phyloP scores from a whole-genome alignment of 2,888 invertebrate genomes.

The Cyrtodaria siliqua region DNA sequence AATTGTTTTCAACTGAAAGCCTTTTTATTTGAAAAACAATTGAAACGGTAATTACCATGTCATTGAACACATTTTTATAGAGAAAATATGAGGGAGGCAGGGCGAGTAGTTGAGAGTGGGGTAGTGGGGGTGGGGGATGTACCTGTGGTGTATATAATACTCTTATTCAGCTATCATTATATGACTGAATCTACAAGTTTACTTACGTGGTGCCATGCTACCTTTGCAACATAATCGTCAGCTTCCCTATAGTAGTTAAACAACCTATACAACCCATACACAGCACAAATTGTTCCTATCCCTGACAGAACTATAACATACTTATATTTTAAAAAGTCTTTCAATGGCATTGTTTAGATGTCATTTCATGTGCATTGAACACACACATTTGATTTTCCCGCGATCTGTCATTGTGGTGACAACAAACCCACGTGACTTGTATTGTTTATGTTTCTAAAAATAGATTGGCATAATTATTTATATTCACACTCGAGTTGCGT shows the following conservation, averaged over 20 bases:
- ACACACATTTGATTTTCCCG: slow-evolving; percentile 16
- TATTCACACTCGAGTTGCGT: too few species aligned
- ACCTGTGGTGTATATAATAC: too few species aligned
- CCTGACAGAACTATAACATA: slow-evolving; percentile 16
- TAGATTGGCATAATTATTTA: neutral
- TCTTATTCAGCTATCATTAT: too few species aligned
- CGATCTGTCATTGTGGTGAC: slow-evolving; percentile 1
- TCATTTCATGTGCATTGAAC: slow-evolving; percentile 5
- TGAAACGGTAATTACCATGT: too few species aligned
- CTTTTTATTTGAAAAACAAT: too few species aligned
- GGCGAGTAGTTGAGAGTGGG: too few species aligned
- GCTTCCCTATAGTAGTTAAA: slow-evolving; percentile 1
- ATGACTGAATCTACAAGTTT: too few species aligned
- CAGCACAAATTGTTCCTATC: slow-evolving; percentile 21
- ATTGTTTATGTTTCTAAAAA: slow-evolving; percentile 27
- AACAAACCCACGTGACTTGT: slow-evolving; percentile 9
- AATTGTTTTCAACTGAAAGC: too few species aligned
- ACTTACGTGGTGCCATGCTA: slow-evolving; percentile 25
- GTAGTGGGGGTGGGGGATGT: too few species aligned
- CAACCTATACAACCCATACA: slow-evolving; percentile 33
- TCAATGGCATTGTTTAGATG: neutral
- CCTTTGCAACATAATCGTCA: slow-evolving; percentile 31
- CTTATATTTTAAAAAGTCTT: neutral
- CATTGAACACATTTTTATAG: too few species aligned
- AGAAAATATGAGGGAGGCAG: too few species aligned